Percentiles rank a stretch among this genome's conserved stretches.
phyloP scores from a whole-genome alignment of 2,888 invertebrate species.

The Lamproptera curius region DNA sequence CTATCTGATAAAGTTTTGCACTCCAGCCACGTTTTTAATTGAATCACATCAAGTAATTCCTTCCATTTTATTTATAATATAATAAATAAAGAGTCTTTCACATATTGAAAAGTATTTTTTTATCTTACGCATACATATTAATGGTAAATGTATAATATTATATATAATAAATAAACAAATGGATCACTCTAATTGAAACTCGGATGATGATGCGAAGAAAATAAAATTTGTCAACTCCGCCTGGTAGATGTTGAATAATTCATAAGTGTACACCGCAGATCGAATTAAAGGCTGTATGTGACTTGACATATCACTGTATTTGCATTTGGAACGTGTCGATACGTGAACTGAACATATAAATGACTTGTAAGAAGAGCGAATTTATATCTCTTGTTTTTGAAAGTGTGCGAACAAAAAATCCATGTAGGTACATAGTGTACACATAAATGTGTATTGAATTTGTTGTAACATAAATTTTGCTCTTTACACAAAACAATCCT shows the following conservation, averaged over 20 bases:
- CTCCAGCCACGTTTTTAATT: background rate
- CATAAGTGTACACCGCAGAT: slow-evolving; percentile 48
- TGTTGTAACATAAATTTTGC: no score
- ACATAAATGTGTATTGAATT: no score
- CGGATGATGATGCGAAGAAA: slow-evolving; percentile 35
- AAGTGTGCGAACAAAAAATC: background rate
- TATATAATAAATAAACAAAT: background rate
- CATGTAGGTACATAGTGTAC: no score
- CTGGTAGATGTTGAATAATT: slow-evolving; percentile 56
- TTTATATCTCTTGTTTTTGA: background rate
- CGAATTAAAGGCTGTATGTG: slow-evolving; percentile 52
- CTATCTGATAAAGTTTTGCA: background rate
- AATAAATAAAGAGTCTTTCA: no score
- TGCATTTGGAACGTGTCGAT: slow-evolving; percentile 52
- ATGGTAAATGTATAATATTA: background rate
- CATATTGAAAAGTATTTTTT: background rate
- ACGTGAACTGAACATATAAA: slow-evolving; percentile 2
- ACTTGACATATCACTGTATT: slow-evolving; percentile 51
- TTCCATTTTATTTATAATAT: background rate
- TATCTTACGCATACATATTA: background rate
- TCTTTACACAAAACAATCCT: no score
- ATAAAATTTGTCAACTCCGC: slow-evolving; percentile 47
- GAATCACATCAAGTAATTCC: background rate
- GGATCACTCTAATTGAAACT: slow-evolving; percentile 28
- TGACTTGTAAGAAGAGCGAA: no score